phyloP scores from a whole-genome alignment of 1,140 invertebrate species.

The Sarcophaga bullata region DNA sequence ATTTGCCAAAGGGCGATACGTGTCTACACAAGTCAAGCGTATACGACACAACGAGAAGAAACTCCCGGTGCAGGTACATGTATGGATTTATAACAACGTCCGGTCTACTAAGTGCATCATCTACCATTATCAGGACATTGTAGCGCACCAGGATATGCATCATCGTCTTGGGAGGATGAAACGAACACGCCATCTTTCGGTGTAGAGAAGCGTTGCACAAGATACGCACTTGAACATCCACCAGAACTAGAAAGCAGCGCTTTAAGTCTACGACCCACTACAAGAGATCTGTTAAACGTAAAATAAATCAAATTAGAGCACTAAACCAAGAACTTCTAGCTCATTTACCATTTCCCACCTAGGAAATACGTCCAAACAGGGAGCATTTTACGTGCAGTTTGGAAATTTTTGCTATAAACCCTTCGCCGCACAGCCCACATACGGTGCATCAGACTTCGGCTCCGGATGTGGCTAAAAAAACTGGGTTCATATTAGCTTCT shows the following conservation, averaged over 20 bases:
- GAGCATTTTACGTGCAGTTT: conserved; percentile 74
- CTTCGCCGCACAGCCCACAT: conserved; percentile 76
- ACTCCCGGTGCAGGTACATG: conserved; percentile 80
- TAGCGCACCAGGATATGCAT: no score
- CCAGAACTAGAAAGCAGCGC: no score
- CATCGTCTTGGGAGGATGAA: no score
- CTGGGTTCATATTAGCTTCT: conserved; percentile 70
- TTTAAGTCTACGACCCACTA: no score
- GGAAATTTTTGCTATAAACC: conserved; percentile 73
- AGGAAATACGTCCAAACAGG: conserved; percentile 79
- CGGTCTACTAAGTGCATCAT: no score
- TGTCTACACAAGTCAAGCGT: conserved; percentile 67
- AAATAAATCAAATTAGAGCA: neutral
- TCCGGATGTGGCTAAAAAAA: conserved; percentile 73
- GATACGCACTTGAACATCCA: no score
- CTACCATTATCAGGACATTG: no score
- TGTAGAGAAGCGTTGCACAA: no score
- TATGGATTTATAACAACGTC: conserved; percentile 78
- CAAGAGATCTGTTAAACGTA: conserved; percentile 61
- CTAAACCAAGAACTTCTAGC: neutral
- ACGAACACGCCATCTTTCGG: no score
- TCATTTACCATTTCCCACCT: conserved; percentile 76
- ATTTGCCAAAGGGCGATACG: conserved; percentile 72
- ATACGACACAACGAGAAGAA: conserved; percentile 72
- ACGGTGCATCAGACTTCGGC: conserved; percentile 77